Evolutionary conservation across 2,797 vertebrate genomes (phyloP).

Genomic region (Apogon hyalosoma): DNA sequence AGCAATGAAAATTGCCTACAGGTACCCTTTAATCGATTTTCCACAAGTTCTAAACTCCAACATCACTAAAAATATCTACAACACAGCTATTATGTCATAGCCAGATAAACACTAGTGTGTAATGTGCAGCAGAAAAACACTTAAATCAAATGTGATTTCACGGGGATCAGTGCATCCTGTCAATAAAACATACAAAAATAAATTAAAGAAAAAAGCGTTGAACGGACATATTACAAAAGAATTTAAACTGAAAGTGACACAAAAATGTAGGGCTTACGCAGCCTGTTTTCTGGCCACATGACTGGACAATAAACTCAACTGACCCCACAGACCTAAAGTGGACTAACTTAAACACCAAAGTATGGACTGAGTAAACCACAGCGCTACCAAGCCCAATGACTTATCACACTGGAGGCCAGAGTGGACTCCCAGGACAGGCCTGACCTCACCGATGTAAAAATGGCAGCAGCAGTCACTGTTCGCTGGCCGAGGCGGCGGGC

Average conservation of each 20-base stretch:
- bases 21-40: too few relatives aligned
- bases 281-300: constrained; percentile 32
- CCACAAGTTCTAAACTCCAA: too few relatives aligned
- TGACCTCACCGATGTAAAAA: constrained; percentile 81
- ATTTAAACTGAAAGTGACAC: not conserved
- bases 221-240: not conserved
- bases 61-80: too few relatives aligned
- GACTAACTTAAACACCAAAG: constrained; percentile 62
- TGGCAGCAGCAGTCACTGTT: constrained; percentile 72
- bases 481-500: constrained; percentile 58
- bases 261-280: constrained; percentile 38
- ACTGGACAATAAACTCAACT: constrained; percentile 62
- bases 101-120: too few relatives aligned
- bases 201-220: constrained; percentile 21
- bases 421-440: constrained; percentile 72
- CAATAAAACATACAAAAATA: not conserved
- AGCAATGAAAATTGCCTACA: too few relatives aligned
- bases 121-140: too few relatives aligned
- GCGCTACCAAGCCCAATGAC: constrained; percentile 72
- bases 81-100: too few relatives aligned
- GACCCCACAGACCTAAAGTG: constrained; percentile 66
- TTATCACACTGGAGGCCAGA: constrained; percentile 71
- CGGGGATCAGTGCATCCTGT: too few relatives aligned
- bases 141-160: too few relatives aligned
- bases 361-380: constrained; percentile 61